These are phyloP conservation scores for Tenrec ecaudatus DNA, from an alignment of 2,113 vertebrate genomes.

Conservation along the genomic window DNA sequence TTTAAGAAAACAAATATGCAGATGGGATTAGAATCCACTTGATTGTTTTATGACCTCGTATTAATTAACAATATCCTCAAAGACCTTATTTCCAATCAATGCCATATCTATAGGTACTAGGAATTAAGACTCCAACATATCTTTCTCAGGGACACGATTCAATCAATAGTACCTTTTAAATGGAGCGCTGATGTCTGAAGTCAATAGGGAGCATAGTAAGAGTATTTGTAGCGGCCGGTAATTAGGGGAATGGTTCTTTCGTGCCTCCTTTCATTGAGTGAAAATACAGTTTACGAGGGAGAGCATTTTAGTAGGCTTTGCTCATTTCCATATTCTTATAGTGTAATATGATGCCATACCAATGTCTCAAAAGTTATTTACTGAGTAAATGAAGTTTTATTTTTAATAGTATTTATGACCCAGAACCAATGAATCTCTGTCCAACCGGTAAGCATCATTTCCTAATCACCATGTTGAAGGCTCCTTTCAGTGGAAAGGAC, in stretches of 20 bases:
- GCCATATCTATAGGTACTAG: background rate
- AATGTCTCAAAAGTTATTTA: constrained; percentile 24
- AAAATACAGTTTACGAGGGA: background rate
- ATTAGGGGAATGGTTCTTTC: background rate
- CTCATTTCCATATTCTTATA: background rate
- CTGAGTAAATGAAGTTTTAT: background rate
- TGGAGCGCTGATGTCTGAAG: background rate
- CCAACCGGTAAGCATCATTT: no score
- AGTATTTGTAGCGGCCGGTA: background rate
- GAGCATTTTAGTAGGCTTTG: background rate
- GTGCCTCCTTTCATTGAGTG: background rate
- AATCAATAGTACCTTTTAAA: background rate
- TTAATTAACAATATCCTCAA: background rate
- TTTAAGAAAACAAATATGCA: background rate
- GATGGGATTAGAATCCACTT: background rate
- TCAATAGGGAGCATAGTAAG: background rate
- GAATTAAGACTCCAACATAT: background rate
- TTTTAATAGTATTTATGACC: background rate
- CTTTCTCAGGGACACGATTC: background rate
- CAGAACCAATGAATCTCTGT: background rate
- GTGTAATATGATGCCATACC: background rate
- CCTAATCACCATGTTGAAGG: background rate
- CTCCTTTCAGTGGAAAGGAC: no score
- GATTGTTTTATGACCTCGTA: background rate
- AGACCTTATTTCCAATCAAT: background rate